A percentile compares a stretch with the other conserved stretches of the same genome.
Conservation (phyloP, 1,140 invertebrate genomes). For the Copidosoma floridanum region DNA sequence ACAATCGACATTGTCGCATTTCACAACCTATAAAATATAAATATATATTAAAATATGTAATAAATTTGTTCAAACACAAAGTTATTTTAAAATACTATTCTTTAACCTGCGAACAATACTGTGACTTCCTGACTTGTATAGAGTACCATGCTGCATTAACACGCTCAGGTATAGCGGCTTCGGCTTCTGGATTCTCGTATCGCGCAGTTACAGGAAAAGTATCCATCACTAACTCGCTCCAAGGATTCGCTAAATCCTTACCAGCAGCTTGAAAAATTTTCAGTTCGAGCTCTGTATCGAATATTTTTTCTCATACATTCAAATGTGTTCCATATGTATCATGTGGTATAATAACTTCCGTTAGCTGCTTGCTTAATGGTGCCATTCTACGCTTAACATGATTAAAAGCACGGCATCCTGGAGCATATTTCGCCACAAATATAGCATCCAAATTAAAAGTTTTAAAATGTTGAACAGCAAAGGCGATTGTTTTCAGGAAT, state of each 20-base stretch:
- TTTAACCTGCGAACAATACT: no score
- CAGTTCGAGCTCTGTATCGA: conserved; percentile 39
- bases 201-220: conserved; percentile 23
- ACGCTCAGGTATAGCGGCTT: background rate
- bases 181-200: background rate
- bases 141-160: conserved; percentile 15
- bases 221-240: conserved; percentile 32
- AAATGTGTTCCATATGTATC: conserved; percentile 49
- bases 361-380: conserved; percentile 44
- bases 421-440: conserved; percentile 52
- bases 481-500: conserved; percentile 41
- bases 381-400: conserved; percentile 43
- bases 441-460: conserved; percentile 49
- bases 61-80: no score
- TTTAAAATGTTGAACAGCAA: conserved; percentile 45
- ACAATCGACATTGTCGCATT: no score
- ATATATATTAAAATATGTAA: no score
- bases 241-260: conserved; percentile 32
- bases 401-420: conserved; percentile 45
- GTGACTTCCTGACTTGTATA: conserved; percentile 11
- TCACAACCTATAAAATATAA: no score
- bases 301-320: conserved; percentile 39
- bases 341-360: conserved; percentile 46
- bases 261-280: conserved; percentile 41
- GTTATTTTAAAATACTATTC: no score